Conservation (phyloP, 2,888 invertebrate genomes). For the Amiota minor region DNA sequence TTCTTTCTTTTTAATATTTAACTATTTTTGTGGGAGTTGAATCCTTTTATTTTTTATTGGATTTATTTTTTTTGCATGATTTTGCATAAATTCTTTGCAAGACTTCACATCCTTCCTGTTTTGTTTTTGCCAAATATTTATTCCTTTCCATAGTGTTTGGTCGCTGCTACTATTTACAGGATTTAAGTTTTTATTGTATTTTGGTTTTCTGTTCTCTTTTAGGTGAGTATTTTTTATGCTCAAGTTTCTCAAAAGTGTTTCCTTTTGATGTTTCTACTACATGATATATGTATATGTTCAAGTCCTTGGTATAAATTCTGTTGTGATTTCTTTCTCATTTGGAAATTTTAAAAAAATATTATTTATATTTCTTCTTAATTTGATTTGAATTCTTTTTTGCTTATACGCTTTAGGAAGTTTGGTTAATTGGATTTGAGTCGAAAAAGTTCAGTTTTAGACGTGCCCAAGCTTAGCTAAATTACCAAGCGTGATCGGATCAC, state of each 20-base stretch:
- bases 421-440: constrained; percentile 28
- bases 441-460: constrained; percentile 59
- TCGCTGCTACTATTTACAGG: constrained; percentile 61
- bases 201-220: constrained; percentile 12
- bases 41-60: constrained; percentile 26
- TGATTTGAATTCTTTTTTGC: constrained; percentile 29
- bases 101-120: constrained; percentile 21
- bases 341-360: constrained; percentile 62
- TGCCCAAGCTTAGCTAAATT: constrained; percentile 85
- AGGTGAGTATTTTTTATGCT: constrained; percentile 26
- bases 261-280: constrained; percentile 44
- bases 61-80: constrained; percentile 21
- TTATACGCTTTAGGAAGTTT: constrained; percentile 34
- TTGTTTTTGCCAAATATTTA: constrained; percentile 9
- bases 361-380: constrained; percentile 16
- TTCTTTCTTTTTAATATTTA: constrained; percentile 17
- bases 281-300: constrained; percentile 63
- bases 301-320: constrained; percentile 67
- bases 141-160: constrained; percentile 51
- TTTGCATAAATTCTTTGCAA: constrained; percentile 34
- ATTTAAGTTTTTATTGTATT: constrained; percentile 23
- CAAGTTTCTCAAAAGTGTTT: constrained; percentile 24
- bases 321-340: constrained; percentile 52
- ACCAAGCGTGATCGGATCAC: constrained; percentile 89
- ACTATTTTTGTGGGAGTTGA: background rate